Evolutionary conservation across 2,888 invertebrate species (phyloP).

Genomic region (Pandemis cinnamomeana): DNA sequence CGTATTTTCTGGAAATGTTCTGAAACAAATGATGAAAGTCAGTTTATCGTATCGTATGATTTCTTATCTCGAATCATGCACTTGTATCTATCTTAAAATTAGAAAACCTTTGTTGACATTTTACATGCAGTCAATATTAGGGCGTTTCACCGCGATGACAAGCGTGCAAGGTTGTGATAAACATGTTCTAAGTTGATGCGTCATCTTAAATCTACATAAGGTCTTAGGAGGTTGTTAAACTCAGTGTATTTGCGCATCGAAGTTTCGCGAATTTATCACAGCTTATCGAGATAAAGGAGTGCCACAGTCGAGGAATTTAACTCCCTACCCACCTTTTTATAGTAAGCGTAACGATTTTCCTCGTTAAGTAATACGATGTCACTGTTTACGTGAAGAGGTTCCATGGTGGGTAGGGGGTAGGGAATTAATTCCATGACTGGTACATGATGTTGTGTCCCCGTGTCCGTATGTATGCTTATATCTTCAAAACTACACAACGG

Average conservation of each 20-base stretch:
- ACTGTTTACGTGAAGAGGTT: too few species aligned
- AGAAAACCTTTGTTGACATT: not conserved
- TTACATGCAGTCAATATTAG: constrained; percentile 4
- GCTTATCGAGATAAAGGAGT: not conserved
- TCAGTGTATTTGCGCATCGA: not conserved
- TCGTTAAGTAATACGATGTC: too few species aligned
- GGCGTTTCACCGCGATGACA: constrained; percentile 10
- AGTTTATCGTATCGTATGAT: constrained; percentile 9
- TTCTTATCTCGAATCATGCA: not conserved
- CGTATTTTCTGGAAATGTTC: not conserved
- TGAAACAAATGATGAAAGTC: not conserved
- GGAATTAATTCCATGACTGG: too few species aligned
- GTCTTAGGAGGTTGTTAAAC: constrained; percentile 23
- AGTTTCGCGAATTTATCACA: not conserved
- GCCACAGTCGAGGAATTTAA: too few species aligned
- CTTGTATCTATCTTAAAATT: not conserved
- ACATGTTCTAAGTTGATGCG: constrained; percentile 11
- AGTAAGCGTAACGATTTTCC: too few species aligned
- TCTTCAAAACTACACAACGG: too few species aligned
- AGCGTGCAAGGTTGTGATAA: constrained; percentile 10
- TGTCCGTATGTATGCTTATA: too few species aligned
- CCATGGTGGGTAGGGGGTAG: too few species aligned
- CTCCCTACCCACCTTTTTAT: too few species aligned
- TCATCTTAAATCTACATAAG: constrained; percentile 3
- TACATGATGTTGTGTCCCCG: too few species aligned